These are phyloP conservation scores for Dermochelys coriacea DNA, from an alignment of 2,797 vertebrate genomes.

Conservation along the genomic window DNA sequence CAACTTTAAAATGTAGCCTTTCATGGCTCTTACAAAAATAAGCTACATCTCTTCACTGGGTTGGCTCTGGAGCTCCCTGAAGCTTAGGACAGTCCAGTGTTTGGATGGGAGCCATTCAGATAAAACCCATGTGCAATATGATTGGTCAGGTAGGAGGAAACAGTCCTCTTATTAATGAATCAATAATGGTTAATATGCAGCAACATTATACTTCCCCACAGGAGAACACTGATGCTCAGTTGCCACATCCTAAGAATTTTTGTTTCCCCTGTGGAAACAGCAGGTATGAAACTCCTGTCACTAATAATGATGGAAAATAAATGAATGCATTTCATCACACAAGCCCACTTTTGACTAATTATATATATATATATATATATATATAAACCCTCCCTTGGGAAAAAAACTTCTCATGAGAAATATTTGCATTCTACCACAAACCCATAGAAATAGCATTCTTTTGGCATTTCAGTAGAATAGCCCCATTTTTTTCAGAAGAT, in stretches of 20 bases:
- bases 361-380: background rate
- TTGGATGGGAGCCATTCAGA: background rate
- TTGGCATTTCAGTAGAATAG: background rate
- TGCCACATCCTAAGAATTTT: accelerated
- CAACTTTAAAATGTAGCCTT: background rate
- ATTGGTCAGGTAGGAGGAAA: background rate
- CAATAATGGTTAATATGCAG: background rate
- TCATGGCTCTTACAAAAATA: background rate
- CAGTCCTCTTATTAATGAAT: background rate
- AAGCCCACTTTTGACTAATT: background rate
- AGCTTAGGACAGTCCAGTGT: background rate
- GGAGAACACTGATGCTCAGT: background rate
- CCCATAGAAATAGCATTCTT: background rate
- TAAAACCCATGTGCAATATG: accelerated
- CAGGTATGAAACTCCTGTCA: background rate
- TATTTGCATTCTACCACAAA: background rate
- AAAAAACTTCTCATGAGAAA: constrained; percentile 20
- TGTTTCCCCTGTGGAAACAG: background rate
- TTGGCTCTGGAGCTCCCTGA: background rate
- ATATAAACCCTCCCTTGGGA: background rate
- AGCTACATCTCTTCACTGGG: background rate
- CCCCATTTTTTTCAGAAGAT: background rate
- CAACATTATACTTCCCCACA: accelerated
- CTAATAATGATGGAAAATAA: background rate
- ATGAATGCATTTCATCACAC: background rate